A percentile compares a stretch with the other conserved stretches of the same genome.
phyloP scores from a whole-genome alignment of 2,888 invertebrate genomes.

The Girardia tigrina region DNA sequence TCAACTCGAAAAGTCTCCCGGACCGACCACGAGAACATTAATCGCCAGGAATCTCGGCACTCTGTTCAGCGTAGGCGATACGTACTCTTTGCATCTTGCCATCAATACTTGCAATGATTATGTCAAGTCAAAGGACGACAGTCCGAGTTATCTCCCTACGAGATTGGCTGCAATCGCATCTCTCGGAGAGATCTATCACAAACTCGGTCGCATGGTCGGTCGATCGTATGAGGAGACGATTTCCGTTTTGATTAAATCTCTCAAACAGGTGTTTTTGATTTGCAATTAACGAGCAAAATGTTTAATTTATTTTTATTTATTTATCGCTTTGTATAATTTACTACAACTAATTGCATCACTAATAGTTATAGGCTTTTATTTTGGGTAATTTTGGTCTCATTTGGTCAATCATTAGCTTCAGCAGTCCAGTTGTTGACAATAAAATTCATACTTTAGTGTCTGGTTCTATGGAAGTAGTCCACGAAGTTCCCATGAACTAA shows the following conservation, averaged over 20 bases:
- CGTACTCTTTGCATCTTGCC: slow-evolving; percentile 84
- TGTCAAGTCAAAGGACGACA: slow-evolving; percentile 87
- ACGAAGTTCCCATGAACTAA: no score
- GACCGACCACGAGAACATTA: slow-evolving; percentile 78
- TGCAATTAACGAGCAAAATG: no score
- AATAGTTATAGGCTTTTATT: no score
- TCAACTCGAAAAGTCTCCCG: slow-evolving; percentile 71
- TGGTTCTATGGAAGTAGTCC: no score
- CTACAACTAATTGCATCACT: no score
- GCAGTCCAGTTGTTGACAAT: no score
- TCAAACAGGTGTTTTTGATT: slow-evolving; percentile 64
- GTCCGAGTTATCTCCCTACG: slow-evolving; percentile 80
- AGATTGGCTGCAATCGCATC: slow-evolving; percentile 91
- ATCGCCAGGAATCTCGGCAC: slow-evolving; percentile 79
- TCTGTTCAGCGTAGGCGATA: slow-evolving; percentile 88
- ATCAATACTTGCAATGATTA: slow-evolving; percentile 96
- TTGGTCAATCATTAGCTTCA: no score
- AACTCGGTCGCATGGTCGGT: slow-evolving; percentile 90
- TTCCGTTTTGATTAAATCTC: slow-evolving; percentile 70
- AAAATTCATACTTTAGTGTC: no score
- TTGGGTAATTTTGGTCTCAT: no score
- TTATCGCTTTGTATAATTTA: no score
- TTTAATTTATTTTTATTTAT: no score
- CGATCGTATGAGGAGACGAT: slow-evolving; percentile 94
- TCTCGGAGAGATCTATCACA: slow-evolving; percentile 72